Conservation (phyloP, 2,888 invertebrate species). For the Drosophila niveifrons region DNA sequence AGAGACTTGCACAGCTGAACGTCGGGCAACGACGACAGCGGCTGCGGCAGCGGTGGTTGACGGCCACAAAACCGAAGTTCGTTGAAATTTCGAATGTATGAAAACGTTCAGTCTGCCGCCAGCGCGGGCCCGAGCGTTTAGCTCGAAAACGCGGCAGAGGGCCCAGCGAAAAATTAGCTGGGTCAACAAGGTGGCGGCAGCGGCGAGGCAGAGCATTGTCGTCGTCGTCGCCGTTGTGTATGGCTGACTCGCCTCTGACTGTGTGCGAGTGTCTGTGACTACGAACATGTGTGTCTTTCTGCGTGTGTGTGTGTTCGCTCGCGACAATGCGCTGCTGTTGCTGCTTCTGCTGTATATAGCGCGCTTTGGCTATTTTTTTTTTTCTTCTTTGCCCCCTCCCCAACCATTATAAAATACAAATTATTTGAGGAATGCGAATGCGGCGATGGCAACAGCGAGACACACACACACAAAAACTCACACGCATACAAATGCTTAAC, state of each 20-base stretch:
- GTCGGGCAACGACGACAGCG: constrained; percentile 53
- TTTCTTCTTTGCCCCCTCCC: constrained; percentile 4
- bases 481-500: constrained; percentile 32
- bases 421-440: constrained; percentile 65
- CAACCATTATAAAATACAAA: constrained; percentile 60
- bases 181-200: constrained; percentile 48
- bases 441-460: constrained; percentile 46
- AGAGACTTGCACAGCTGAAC: constrained; percentile 27
- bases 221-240: constrained; percentile 17
- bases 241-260: constrained; percentile 15
- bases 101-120: constrained; percentile 78
- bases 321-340: constrained; percentile 50
- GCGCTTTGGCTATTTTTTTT: constrained; percentile 38
- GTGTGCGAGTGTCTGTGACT: constrained; percentile 1
- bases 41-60: constrained; percentile 47
- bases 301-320: constrained; percentile 25
- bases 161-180: constrained; percentile 63
- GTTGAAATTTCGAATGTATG: constrained; percentile 76
- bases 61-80: constrained; percentile 71
- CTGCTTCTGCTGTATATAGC: constrained; percentile 37
- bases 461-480: constrained; percentile 30
- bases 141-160: constrained; percentile 72
- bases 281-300: constrained; percentile 8
- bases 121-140: constrained; percentile 76
- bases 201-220: constrained; percentile 26